These are phyloP conservation scores for Columba janthina DNA, from an alignment of 2,113 vertebrate species.

Conservation along the genomic window DNA sequence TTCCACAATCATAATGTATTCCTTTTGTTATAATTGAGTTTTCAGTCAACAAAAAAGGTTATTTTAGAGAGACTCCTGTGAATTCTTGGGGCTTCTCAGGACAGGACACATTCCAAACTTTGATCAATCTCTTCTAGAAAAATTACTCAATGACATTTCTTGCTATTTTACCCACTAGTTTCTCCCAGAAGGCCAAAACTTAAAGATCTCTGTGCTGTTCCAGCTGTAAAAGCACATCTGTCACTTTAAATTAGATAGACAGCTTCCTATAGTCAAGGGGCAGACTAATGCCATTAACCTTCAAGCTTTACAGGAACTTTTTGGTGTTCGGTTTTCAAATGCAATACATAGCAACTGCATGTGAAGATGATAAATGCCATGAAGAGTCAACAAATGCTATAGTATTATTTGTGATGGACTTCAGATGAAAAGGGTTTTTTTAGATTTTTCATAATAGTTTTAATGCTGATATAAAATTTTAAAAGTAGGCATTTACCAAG, in stretches of 20 bases:
- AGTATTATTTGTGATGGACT: background rate
- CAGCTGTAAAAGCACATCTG: conserved; percentile 73
- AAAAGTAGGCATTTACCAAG: background rate
- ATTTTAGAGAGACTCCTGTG: background rate
- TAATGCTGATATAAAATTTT: background rate
- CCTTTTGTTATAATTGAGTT: background rate
- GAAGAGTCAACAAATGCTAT: background rate
- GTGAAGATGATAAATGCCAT: conserved; percentile 12
- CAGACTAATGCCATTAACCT: conserved; percentile 68
- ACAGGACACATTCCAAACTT: conserved; percentile 26
- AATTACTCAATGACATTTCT: conserved; percentile 12
- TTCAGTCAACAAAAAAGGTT: background rate
- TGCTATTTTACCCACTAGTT: conserved; percentile 43
- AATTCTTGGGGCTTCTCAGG: conserved; percentile 3
- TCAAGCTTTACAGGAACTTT: conserved; percentile 41
- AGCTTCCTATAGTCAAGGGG: conserved; percentile 57
- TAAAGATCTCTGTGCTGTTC: background rate
- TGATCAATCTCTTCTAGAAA: conserved; percentile 40
- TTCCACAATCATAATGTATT: background rate
- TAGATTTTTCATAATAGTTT: background rate
- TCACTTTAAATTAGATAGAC: conserved; percentile 63
- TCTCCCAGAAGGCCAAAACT: conserved; percentile 29
- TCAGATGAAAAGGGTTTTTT: background rate
- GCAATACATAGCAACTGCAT: background rate
- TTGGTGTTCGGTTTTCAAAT: conserved; percentile 37